Evolutionary conservation across 2,888 invertebrate genomes (phyloP).

Genomic region (Caradrina kadenii): DNA sequence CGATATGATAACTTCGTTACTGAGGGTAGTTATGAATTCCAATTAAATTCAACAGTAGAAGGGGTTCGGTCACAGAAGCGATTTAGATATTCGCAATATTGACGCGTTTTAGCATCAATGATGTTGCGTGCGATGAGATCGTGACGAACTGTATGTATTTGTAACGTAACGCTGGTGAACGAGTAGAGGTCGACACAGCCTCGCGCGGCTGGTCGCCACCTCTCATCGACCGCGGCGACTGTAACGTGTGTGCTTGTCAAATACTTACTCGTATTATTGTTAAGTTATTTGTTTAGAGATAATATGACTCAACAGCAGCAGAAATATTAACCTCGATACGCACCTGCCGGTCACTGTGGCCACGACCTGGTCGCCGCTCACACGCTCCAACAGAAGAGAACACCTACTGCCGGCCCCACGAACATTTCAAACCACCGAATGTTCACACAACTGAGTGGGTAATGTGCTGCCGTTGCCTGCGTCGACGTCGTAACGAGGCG

Average conservation of each 20-base stretch:
- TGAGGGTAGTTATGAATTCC: background rate
- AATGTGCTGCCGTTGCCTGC: background rate
- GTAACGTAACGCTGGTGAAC: conserved; percentile 2
- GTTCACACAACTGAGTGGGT: conserved; percentile 1
- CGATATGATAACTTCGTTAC: background rate
- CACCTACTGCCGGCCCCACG: background rate
- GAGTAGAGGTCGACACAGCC: background rate
- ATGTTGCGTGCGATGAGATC: background rate
- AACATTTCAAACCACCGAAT: background rate
- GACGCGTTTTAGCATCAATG: background rate
- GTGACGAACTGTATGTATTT: background rate
- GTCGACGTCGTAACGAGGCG: background rate
- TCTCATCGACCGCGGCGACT: background rate
- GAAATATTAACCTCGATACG: background rate
- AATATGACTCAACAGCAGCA: background rate
- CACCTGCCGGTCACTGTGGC: background rate
- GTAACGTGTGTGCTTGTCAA: background rate
- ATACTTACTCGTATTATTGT: background rate
- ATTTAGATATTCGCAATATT: background rate
- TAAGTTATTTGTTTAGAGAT: background rate
- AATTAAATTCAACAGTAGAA: background rate
- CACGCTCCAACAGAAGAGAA: too few species aligned
- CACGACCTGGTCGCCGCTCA: background rate
- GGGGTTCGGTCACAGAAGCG: conserved; percentile 27
- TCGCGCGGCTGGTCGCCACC: conserved; percentile 2